A percentile compares a stretch with the other conserved stretches of the same genome.
phyloP scores from a whole-genome alignment of 1,140 invertebrate species.

The Bombus confusus region DNA sequence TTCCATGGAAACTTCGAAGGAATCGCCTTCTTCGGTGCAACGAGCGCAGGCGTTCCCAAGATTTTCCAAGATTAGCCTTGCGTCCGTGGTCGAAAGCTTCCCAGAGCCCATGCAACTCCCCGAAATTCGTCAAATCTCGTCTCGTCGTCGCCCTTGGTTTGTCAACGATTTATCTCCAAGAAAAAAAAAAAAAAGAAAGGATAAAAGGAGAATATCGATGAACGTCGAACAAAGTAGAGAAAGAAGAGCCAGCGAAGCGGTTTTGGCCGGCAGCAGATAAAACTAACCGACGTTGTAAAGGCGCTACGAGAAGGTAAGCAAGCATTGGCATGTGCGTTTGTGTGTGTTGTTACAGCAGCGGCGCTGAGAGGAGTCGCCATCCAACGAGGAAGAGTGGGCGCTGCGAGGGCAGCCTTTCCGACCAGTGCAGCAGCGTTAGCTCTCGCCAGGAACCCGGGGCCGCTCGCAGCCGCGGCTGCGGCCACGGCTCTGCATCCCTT shows the following conservation, averaged over 20 bases:
- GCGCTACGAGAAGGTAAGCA: conserved; percentile 23
- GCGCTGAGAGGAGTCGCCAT: conserved; percentile 87
- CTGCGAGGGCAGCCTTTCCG: conserved; percentile 86
- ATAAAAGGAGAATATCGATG: too few species aligned
- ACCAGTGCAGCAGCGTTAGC: conserved; percentile 87
- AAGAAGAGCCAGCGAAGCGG: conserved; percentile 19
- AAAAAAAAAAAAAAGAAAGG: background rate
- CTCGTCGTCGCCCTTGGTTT: conserved; percentile 39
- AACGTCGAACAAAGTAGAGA: too few species aligned
- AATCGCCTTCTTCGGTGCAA: background rate
- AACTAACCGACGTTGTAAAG: background rate
- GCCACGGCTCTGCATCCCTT: conserved; percentile 90
- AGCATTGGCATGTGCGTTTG: conserved; percentile 56
- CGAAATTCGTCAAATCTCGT: conserved; percentile 7
- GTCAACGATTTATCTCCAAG: background rate
- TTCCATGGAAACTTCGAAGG: background rate
- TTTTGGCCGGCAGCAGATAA: conserved; percentile 12
- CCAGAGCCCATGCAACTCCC: background rate
- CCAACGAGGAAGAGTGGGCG: conserved; percentile 85
- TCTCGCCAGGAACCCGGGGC: conserved; percentile 88
- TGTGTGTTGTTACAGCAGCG: conserved; percentile 82
- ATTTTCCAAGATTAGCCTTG: too few species aligned
- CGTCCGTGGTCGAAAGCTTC: background rate
- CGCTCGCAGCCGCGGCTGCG: conserved; percentile 86
- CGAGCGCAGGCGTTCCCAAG: too few species aligned